Conservation (phyloP, 2,113 vertebrate species). For the Piliocolobus tephrosceles region DNA sequence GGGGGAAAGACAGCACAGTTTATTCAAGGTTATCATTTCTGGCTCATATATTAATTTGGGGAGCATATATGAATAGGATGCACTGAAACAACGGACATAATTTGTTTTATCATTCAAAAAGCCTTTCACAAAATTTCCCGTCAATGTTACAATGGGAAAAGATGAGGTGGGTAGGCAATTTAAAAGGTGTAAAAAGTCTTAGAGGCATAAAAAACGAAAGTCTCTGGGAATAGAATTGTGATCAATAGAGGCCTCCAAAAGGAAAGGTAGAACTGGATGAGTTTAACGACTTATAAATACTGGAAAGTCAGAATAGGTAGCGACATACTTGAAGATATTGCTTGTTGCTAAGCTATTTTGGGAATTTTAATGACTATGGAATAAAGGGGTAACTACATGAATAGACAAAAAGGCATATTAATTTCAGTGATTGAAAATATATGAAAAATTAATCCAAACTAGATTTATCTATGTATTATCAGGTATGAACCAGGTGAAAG, state of each 20-base stretch:
- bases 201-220: background rate
- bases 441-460: background rate
- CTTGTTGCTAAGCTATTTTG: background rate
- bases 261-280: background rate
- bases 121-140: background rate
- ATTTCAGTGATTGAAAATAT: background rate
- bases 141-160: background rate
- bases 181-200: background rate
- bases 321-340: background rate
- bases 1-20: background rate
- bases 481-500: background rate
- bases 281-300: background rate
- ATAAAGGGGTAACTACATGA: background rate
- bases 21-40: background rate
- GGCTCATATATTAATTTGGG: background rate
- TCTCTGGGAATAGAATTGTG: background rate
- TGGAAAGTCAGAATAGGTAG: background rate
- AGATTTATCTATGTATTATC: background rate
- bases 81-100: background rate
- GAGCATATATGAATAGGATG: background rate
- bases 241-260: background rate
- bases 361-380: background rate
- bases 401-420: background rate
- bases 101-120: background rate
- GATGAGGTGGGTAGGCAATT: background rate